Percentiles rank a stretch among this genome's conserved stretches.
Evolutionary conservation across 2,113 vertebrate genomes (phyloP).

Genomic region (Serranochromis macrocephalus): DNA sequence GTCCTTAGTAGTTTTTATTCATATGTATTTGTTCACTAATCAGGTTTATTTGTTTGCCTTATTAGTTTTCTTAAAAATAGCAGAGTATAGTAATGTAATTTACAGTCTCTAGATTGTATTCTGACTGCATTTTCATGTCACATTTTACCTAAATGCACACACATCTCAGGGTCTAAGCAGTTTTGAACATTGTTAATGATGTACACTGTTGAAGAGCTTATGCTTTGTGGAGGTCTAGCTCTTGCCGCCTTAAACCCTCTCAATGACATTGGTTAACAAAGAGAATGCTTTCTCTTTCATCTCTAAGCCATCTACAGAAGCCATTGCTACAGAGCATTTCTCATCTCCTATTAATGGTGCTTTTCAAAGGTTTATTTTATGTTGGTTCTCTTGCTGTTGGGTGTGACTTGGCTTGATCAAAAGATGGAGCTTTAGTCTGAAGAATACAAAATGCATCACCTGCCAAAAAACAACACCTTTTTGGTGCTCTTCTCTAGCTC

Average conservation of each 20-base stretch:
- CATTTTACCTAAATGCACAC: neutral
- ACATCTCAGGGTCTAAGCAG: neutral
- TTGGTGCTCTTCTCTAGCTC: neutral
- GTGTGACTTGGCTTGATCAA: constrained; percentile 57
- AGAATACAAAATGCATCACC: constrained; percentile 45
- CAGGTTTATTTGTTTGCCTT: neutral
- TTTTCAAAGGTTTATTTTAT: constrained; percentile 65
- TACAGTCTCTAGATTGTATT: neutral
- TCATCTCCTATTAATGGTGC: constrained; percentile 39
- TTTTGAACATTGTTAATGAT: constrained; percentile 7
- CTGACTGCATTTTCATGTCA: neutral
- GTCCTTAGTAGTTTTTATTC: neutral
- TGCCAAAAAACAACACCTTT: constrained; percentile 1
- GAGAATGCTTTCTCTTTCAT: constrained; percentile 67
- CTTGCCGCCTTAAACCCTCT: constrained; percentile 16
- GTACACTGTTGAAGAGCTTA: neutral
- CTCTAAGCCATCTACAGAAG: constrained; percentile 46
- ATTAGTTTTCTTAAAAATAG: neutral
- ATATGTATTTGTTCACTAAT: neutral
- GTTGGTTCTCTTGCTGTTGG: constrained; percentile 47
- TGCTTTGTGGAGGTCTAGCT: constrained; percentile 16
- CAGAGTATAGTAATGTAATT: neutral
- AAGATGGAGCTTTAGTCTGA: constrained; percentile 45
- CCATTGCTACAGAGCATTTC: constrained; percentile 42
- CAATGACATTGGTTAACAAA: constrained; percentile 66